Percentiles rank a stretch among this genome's conserved stretches.
Conservation (phyloP, 2,888 invertebrate genomes). For the Drosophila setosimentum region DNA sequence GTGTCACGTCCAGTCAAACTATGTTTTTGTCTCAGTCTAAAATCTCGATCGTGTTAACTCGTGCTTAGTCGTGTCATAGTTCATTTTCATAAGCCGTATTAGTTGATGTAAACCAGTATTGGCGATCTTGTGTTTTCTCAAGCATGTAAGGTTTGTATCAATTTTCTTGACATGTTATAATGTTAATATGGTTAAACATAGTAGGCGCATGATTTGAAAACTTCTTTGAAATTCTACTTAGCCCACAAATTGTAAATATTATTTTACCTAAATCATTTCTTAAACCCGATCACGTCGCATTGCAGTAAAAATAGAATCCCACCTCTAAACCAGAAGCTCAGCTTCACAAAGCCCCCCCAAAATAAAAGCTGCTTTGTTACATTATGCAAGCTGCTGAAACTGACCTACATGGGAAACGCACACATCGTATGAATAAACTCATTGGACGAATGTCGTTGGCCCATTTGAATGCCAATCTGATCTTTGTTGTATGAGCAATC, state of each 20-base stretch:
- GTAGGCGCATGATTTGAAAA: neutral
- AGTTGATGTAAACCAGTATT: neutral
- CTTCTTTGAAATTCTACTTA: neutral
- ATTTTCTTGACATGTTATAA: neutral
- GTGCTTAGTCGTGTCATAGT: neutral
- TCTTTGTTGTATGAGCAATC: slow-evolving; percentile 59
- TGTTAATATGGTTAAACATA: neutral
- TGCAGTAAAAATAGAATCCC: neutral
- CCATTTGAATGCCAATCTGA: slow-evolving; percentile 42
- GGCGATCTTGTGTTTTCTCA: too few relatives aligned
- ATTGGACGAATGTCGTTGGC: slow-evolving; percentile 7
- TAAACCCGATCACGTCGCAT: neutral
- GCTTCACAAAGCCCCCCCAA: neutral
- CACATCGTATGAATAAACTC: slow-evolving; percentile 1
- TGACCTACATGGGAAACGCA: slow-evolving; percentile 42
- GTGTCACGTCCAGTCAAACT: neutral
- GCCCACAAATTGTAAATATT: neutral
- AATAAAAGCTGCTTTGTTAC: slow-evolving; percentile 33
- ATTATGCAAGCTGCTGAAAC: slow-evolving; percentile 67
- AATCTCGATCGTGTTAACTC: neutral
- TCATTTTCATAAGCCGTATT: neutral
- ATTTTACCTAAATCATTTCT: neutral
- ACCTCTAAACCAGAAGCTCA: slow-evolving; percentile 4
- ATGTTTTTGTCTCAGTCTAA: neutral
- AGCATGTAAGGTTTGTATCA: too few relatives aligned